Percentiles rank a stretch among this genome's conserved stretches.
Conservation (phyloP, 2,888 invertebrate genomes). For the Stramonita haemastoma region DNA sequence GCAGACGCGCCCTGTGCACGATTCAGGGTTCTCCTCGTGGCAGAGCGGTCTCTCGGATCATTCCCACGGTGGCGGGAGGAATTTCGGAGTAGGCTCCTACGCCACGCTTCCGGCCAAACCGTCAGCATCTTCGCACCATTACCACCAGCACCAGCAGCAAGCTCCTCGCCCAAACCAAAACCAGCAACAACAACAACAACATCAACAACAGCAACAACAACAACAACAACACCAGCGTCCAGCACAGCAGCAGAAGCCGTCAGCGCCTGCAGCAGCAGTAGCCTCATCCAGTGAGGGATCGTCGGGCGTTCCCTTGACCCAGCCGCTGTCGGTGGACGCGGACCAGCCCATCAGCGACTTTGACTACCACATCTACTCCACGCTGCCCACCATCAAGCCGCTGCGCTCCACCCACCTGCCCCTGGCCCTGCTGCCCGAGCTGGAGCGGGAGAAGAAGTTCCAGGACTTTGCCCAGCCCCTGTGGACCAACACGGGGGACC, state of each 20-base stretch:
- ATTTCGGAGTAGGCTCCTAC: slow-evolving; percentile 58
- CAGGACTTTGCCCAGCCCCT: slow-evolving; percentile 53
- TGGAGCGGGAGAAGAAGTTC: slow-evolving; percentile 49
- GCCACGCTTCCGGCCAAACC: slow-evolving; percentile 59
- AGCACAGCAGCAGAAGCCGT: neutral
- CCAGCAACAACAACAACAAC: slow-evolving; percentile 22
- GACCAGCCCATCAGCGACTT: slow-evolving; percentile 46
- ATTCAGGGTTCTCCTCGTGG: slow-evolving; percentile 51
- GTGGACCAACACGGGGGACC: slow-evolving; percentile 53
- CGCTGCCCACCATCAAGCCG: slow-evolving; percentile 60
- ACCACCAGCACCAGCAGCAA: slow-evolving; percentile 15
- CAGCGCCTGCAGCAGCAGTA: neutral
- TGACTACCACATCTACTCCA: slow-evolving; percentile 55
- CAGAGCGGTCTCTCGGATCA: slow-evolving; percentile 41
- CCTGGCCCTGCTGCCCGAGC: slow-evolving; percentile 41
- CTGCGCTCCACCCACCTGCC: slow-evolving; percentile 40
- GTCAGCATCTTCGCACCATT: slow-evolving; percentile 27
- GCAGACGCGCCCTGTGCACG: slow-evolving; percentile 20
- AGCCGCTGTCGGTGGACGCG: slow-evolving; percentile 39
- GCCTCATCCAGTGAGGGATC: neutral
- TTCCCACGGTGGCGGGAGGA: slow-evolving; percentile 43
- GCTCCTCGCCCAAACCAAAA: neutral
- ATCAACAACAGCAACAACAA: slow-evolving; percentile 8
- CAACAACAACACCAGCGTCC: neutral
- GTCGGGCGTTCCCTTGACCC: neutral